A percentile compares a stretch with the other conserved stretches of the same genome.
phyloP scores from a whole-genome alignment of 2,113 vertebrate genomes.

The Brachypteracias leptosomus region DNA sequence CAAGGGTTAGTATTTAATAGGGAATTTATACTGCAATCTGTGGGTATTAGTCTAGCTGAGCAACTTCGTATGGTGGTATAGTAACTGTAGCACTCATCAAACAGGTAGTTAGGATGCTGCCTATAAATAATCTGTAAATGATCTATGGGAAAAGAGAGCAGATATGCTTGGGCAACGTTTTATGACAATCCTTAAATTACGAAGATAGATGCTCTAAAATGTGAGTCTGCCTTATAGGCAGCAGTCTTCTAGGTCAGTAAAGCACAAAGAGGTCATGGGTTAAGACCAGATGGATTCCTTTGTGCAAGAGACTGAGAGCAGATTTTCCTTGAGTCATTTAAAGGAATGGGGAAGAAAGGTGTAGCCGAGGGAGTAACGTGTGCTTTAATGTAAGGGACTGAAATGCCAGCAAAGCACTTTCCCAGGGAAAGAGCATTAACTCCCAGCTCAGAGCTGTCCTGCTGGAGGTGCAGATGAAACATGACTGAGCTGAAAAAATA shows the following conservation, averaged over 20 bases:
- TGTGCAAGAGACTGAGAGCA: neutral
- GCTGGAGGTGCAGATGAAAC: neutral
- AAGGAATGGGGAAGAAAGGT: neutral
- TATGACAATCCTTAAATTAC: neutral
- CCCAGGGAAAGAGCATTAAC: neutral
- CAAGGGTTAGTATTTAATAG: conserved; percentile 6
- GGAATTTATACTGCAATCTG: neutral
- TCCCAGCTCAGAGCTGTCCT: neutral
- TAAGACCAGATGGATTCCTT: neutral
- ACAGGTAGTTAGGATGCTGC: neutral
- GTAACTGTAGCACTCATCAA: neutral
- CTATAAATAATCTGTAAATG: neutral
- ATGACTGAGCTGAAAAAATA: neutral
- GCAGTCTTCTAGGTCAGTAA: neutral
- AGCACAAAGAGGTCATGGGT: neutral
- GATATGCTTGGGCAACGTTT: neutral
- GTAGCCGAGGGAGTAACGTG: neutral
- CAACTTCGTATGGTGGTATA: neutral
- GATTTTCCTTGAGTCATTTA: conserved; percentile 10
- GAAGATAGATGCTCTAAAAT: neutral
- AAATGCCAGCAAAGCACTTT: neutral
- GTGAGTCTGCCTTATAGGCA: neutral
- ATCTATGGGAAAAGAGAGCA: neutral
- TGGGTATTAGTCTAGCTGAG: neutral
- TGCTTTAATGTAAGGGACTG: neutral